Conservation (phyloP, 2,888 invertebrate species). For the Thalpophila matura region DNA sequence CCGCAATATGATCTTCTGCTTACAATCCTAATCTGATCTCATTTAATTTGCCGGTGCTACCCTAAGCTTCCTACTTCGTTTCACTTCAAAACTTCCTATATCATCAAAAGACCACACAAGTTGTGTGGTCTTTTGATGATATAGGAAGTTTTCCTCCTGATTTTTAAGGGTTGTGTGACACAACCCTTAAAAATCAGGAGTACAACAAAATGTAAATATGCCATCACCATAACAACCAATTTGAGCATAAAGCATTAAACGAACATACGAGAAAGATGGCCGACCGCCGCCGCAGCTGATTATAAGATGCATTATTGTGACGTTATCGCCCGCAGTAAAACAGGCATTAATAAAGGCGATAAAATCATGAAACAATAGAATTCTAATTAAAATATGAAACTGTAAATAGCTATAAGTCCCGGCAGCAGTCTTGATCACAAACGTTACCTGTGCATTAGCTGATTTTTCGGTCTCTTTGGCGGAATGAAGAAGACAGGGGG, state of each 20-base stretch:
- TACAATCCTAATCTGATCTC: no score
- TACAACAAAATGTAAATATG: conserved; percentile 20
- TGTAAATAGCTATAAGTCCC: no score
- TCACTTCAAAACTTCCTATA: no score
- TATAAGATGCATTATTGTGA: conserved; percentile 25
- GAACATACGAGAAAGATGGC: conserved; percentile 7
- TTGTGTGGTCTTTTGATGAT: no score
- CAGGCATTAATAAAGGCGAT: conserved; percentile 27
- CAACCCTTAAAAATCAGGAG: conserved; percentile 23
- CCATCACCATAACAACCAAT: conserved; percentile 21
- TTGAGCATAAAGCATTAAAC: conserved; percentile 3
- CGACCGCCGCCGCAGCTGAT: conserved; percentile 33
- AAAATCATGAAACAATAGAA: conserved; percentile 15
- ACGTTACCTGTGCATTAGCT: no score
- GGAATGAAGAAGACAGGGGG: no score
- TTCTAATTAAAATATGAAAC: conserved; percentile 10
- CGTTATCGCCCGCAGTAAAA: conserved; percentile 33
- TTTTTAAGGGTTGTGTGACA: background rate
- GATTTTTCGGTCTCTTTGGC: no score
- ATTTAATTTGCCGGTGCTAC: no score
- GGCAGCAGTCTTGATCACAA: no score
- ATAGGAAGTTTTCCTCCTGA: no score
- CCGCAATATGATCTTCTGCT: no score
- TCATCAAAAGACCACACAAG: conserved; percentile 16
- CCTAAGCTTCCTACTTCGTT: no score